These are phyloP conservation scores for Amphipyra tragopoginis DNA, from an alignment of 2,888 invertebrate genomes.

Conservation along the genomic window DNA sequence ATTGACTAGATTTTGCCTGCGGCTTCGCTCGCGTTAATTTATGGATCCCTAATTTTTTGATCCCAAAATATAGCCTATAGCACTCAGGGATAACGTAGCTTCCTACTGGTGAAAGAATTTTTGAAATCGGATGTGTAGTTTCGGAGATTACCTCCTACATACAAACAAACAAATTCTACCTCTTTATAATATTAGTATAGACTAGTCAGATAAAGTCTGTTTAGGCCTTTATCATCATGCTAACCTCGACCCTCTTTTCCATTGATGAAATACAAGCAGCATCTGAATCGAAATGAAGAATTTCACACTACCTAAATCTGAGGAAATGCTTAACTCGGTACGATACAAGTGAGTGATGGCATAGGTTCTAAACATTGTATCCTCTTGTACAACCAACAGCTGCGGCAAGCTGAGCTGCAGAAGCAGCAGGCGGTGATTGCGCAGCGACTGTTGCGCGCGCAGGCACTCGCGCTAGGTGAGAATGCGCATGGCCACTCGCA, in stretches of 20 bases:
- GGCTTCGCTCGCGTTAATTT: too few relatives aligned
- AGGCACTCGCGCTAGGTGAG: constrained; percentile 45
- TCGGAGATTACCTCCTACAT: too few relatives aligned
- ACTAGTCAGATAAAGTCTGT: too few relatives aligned
- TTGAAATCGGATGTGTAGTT: too few relatives aligned
- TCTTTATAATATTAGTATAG: too few relatives aligned
- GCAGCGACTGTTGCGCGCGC: constrained; percentile 42
- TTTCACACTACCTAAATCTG: neutral
- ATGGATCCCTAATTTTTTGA: too few relatives aligned
- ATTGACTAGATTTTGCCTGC: too few relatives aligned
- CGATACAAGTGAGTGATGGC: neutral
- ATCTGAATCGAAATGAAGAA: constrained; percentile 27
- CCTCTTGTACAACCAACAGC: constrained; percentile 54
- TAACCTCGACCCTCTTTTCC: neutral
- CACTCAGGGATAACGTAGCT: too few relatives aligned
- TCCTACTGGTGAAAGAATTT: too few relatives aligned
- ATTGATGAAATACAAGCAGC: constrained; percentile 43
- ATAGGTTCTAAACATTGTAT: neutral
- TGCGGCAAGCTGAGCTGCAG: constrained; percentile 78
- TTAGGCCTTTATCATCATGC: neutral
- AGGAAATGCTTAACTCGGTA: neutral
- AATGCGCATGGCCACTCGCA: constrained; percentile 60
- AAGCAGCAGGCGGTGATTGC: constrained; percentile 69
- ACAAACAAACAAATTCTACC: too few relatives aligned
- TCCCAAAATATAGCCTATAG: too few relatives aligned